Base-by-base conservation (phyloP, 2,888 invertebrate species). In the Agrilus biguttatus region DNA sequence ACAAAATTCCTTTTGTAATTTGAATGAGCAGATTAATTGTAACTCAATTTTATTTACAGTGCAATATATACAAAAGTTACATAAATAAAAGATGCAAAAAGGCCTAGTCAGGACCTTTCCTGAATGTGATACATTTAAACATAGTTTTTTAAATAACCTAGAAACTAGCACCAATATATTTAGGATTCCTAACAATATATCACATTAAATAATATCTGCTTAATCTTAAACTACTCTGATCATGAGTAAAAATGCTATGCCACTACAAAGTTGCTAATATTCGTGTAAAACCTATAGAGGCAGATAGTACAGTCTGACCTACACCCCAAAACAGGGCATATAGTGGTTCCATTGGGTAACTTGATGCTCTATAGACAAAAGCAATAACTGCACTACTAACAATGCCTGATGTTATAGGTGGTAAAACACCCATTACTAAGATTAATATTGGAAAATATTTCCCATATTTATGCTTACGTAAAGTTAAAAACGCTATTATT, bases 241-340 rank as follows among this genome's bases (percentile, higher is more conserved):
- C 21, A 2, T 21, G 28, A 21, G 19, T 39, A 33, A 40, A 33
- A 34, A 40, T 33, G 34, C 39, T 78, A 28, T 28, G 10, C 28
- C 28, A 28, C 10, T 81, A 91, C 59, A 92, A 75, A 44, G 93
- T 93, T 41, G 93, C 93, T 57, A 95, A 72, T 54, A 95, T 89
- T 62, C 93, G 77, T 47, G 91, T 90, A 63, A 91, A 92, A 45
- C 93, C 93, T 57, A 95, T 80, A 53, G 89, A 85, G 50, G 87
- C 87, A 39, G 89, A 84, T 37, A 90, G 70, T 48, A 89, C 73
- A 42, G 95, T 95, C 69, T 93, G 93, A 49, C 92, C 93, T 41
- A 91, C 81, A 44, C 95, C 95, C 89, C 92, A 95, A 53, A 93
- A 75, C 68, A 93, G 77, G 42, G 93, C 92, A 66, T 92, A 89